Evolutionary conservation across 2,797 vertebrate genomes (phyloP), one percentile per base, ranked within the genome.

Genomic region (Sebastes minor): DNA sequence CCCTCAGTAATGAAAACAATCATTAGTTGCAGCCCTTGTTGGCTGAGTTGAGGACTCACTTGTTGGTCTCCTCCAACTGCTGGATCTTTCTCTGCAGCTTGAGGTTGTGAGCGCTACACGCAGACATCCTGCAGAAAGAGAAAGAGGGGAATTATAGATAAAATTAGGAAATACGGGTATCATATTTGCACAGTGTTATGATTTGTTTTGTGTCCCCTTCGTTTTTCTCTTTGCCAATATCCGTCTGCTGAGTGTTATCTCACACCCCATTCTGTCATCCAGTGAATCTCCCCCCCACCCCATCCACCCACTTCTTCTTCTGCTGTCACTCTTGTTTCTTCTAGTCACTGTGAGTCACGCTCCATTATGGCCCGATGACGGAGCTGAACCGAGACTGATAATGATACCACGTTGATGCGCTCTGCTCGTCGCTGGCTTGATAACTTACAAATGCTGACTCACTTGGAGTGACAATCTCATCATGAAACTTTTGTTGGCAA

Each of bases 31-130:
- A 64, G 35, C 46, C n/a, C 28, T 52, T 32, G 4, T 30, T 27
- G 18, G 11, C 22, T 74, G 18, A 25, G 66, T 20, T 10, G 16
- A 80, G 9, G 30, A 94, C 98, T 96, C 91, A 98, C 98, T 93
- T 95, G 92, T 99, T 99, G 82, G 96, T 97, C 76, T 98, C 97
- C 91, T 99, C 97, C 80, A 99, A 78, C 76, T 96, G 96, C 42
- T 97, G 87, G 78, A 99, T 97, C 49, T 97, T 99, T 81, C 96
- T 96, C 91, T 99, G 97, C 68, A 99, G 94, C 84, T 98, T 94
- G 74, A 97, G 95, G 92, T 99, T 99, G 84, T 98, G 97, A 20
- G 96, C 87, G 0, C 94, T 96, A 61, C 97, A 99, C 0, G 96
- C 97, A 0, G 96, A 96, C 97, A 99, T 97, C 90, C 98, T 99